phyloP scores from a whole-genome alignment of 2,797 vertebrate genomes.

The Anabacerthia variegaticeps region DNA sequence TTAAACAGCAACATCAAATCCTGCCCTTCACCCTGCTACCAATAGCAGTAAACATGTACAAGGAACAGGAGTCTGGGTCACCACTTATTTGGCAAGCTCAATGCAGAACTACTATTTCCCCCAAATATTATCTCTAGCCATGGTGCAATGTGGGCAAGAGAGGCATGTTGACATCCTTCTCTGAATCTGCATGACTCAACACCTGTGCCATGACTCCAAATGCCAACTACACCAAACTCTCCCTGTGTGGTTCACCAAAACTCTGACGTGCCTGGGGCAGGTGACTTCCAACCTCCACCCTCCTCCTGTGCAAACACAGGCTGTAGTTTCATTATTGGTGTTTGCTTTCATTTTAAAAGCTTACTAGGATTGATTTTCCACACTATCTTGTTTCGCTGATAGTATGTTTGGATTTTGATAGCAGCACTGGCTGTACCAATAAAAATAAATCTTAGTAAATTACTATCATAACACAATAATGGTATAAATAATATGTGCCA shows the following conservation, averaged over 20 bases:
- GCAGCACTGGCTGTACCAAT: background rate
- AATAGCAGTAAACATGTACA: background rate
- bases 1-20: background rate
- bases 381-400: background rate
- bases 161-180: background rate
- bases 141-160: background rate
- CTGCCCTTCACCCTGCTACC: background rate
- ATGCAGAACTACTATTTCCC: background rate
- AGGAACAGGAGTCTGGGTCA: background rate
- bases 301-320: background rate
- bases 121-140: background rate
- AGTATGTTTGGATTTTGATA: background rate
- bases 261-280: background rate
- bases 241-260: background rate
- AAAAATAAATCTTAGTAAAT: slow-evolving; percentile 1
- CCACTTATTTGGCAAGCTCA: background rate
- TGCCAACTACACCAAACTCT: background rate
- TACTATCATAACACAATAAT: background rate
- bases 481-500: background rate
- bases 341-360: slow-evolving; percentile 4
- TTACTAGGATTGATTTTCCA: background rate
- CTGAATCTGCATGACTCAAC: background rate
- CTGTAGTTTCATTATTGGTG: background rate
- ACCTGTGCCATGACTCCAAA: background rate
- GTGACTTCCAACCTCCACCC: background rate